Evolutionary conservation across 2,797 vertebrate genomes (phyloP).

Genomic region (Smutsia temminckii): DNA sequence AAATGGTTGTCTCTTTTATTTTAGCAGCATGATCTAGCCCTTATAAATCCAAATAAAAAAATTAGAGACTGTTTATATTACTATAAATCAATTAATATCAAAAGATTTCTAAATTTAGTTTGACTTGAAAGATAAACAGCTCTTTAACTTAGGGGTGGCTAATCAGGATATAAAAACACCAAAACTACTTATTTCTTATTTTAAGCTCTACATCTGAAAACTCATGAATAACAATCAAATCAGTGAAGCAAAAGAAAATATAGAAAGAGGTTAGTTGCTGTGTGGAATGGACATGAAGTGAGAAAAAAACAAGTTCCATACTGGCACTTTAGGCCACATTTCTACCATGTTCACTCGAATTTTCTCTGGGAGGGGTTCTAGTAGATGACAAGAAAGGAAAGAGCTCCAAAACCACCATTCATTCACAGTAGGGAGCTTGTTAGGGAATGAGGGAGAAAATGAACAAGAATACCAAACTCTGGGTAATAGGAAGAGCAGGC

Average conservation of each 20-base stretch:
- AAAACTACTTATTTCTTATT: background rate
- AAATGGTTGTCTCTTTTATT: background rate
- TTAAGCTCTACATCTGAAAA: background rate
- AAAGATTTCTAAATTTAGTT: slow-evolving; percentile 19
- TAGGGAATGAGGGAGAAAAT: background rate
- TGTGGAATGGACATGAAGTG: background rate
- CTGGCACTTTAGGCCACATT: background rate
- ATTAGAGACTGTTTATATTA: background rate
- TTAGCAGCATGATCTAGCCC: background rate
- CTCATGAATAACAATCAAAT: background rate
- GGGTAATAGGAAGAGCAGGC: background rate
- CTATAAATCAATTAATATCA: background rate
- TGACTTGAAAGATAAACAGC: slow-evolving; percentile 5
- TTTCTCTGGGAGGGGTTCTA: background rate
- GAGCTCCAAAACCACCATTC: background rate
- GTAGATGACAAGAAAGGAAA: background rate
- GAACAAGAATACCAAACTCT: background rate
- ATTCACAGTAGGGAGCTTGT: background rate
- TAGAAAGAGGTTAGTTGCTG: background rate
- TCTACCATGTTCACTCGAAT: background rate
- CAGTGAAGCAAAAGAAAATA: slow-evolving; percentile 23
- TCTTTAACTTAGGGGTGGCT: background rate
- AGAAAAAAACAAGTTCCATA: background rate
- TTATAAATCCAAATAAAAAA: background rate
- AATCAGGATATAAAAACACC: background rate